Evolutionary conservation across 1,140 invertebrate species (phyloP), one percentile per base, ranked within the genome.

Genomic region (Agraylea sexmaculata): DNA sequence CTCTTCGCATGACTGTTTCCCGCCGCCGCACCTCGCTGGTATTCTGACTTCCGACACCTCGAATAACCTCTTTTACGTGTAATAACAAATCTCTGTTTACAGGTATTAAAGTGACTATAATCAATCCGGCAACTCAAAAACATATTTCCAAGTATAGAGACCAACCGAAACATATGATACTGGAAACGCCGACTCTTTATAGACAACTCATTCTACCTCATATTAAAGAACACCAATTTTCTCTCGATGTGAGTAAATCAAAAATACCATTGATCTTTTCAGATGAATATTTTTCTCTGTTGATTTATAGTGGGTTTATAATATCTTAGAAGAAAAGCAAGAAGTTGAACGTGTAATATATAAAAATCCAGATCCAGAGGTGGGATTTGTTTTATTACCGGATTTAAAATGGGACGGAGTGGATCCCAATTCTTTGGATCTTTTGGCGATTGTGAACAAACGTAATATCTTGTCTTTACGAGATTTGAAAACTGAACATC

Each of bases 371-470:
- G 79, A 92, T 64, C 66, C 77, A 20, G 69, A 78, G 30, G 75
- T 58, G 36, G 93, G 93, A 0, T 98, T 97, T 64, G 69, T 95
- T 16, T 57, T 97, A 2, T 42, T 93, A 2, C 88, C 89, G 1
- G 93, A 97, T 65, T 67, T 95, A 32, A 97, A 97, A 62, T 97
- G 93, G 92, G 83, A 93, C 63, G 80, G 83, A 16, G 64, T 77
- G 31, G 73, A 77, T 30, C 55, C 75, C 3, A 78, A 86, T 42
- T 79, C 78, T 18, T 60, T 97, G 0, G 90, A 96, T 55, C 58
- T 93, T 4, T 64, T 92, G 34, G 91, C 84, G 2, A 77, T 98
- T 41, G 68, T 82, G 2, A 74, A 78, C 50, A 68, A 75, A 51
- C 74, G 66, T 51, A 73, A 69, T 22, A 74, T 98, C 1, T 80